Evolutionary conservation across 2,113 vertebrate genomes (phyloP).

Genomic region (Carettochelys insculpta): DNA sequence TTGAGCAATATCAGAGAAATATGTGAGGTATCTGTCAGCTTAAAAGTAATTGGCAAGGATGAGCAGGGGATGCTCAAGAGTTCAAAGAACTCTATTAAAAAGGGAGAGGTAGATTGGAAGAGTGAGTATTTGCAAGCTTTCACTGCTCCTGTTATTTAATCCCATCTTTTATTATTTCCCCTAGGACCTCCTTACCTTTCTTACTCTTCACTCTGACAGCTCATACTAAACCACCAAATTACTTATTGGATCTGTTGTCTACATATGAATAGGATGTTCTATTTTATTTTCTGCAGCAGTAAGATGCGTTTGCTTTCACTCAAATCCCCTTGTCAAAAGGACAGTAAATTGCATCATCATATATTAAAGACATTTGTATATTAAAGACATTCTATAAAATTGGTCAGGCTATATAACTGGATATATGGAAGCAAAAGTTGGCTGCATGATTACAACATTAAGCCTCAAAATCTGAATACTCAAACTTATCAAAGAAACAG

Average conservation of each 20-base stretch:
- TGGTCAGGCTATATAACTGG: neutral
- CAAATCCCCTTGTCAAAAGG: neutral
- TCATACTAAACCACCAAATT: neutral
- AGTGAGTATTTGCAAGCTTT: neutral
- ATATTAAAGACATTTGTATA: neutral
- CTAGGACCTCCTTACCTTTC: neutral
- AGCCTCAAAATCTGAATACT: neutral
- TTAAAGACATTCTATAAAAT: neutral
- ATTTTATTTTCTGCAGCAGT: neutral
- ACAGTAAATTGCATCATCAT: fast-evolving
- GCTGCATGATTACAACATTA: fast-evolving
- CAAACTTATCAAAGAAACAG: neutral
- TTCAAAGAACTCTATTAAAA: neutral
- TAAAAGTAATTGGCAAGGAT: conserved; percentile 12
- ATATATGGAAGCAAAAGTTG: neutral
- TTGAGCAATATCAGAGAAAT: neutral
- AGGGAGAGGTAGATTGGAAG: neutral
- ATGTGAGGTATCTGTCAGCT: neutral
- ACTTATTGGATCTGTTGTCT: neutral
- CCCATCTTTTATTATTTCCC: neutral
- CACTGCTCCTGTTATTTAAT: neutral
- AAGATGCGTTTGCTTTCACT: neutral
- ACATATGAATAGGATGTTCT: neutral
- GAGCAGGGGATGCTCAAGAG: neutral
- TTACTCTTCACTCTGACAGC: neutral